These are phyloP conservation scores for Fringilla coelebs DNA, from an alignment of 2,797 vertebrate species.

Conservation along the genomic window DNA sequence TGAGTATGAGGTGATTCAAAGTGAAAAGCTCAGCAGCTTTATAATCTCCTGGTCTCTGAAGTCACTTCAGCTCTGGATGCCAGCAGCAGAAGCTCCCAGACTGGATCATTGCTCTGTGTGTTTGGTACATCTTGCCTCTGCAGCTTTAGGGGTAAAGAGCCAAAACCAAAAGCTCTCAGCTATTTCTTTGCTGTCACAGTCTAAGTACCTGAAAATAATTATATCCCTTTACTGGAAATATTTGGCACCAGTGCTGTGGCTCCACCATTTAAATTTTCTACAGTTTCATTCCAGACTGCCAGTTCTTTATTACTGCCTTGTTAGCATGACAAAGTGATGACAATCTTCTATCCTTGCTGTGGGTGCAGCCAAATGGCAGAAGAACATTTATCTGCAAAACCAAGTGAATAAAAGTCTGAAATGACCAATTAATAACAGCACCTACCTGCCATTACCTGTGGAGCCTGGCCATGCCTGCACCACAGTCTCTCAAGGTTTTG, in stretches of 20 bases:
- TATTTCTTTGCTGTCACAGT: constrained; percentile 33
- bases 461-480: neutral
- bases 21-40: constrained; percentile 53
- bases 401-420: constrained; percentile 3
- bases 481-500: neutral
- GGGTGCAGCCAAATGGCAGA: constrained; percentile 56
- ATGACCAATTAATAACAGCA: constrained; percentile 38
- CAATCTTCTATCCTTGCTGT: constrained; percentile 4
- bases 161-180: constrained; percentile 6
- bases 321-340: constrained; percentile 57
- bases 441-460: neutral
- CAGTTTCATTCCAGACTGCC: constrained; percentile 46
- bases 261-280: constrained; percentile 39
- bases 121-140: neutral
- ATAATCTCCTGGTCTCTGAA: constrained; percentile 10
- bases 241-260: constrained; percentile 27
- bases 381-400: constrained; percentile 20
- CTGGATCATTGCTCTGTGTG: neutral
- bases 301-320: constrained; percentile 53
- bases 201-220: constrained; percentile 60
- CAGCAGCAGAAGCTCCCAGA: constrained; percentile 24
- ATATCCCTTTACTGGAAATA: constrained; percentile 53
- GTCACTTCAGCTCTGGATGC: neutral
- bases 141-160: constrained; percentile 17
- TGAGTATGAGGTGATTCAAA: constrained; percentile 39